Evolutionary conservation across 1,140 invertebrate genomes (phyloP).

Genomic region (Ganaspis sp.): DNA sequence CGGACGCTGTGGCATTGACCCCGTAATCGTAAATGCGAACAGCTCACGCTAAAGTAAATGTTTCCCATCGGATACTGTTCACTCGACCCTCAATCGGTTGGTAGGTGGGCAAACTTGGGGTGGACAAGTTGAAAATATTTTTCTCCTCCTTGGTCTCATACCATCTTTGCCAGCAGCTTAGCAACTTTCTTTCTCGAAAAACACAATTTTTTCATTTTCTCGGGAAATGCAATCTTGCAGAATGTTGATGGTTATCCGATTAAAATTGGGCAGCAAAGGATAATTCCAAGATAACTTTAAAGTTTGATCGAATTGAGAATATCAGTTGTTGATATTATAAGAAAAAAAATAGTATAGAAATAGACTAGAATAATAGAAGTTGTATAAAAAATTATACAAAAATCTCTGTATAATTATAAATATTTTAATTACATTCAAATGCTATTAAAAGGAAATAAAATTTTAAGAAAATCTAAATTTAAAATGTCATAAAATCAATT

Average conservation of each 20-base stretch:
- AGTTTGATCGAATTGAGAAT: no score
- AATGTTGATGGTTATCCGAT: background rate
- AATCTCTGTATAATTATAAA: no score
- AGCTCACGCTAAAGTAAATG: slow-evolving; percentile 60
- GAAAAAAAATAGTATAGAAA: no score
- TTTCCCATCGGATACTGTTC: slow-evolving; percentile 54
- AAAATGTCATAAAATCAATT: no score
- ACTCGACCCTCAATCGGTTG: slow-evolving; percentile 43
- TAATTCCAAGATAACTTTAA: no score
- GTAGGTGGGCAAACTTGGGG: background rate
- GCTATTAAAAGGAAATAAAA: no score
- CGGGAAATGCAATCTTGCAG: background rate
- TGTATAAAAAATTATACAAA: background rate
- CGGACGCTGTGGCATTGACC: slow-evolving; percentile 70
- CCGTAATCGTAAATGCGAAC: slow-evolving; percentile 66
- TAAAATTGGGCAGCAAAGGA: background rate
- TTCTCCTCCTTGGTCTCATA: background rate
- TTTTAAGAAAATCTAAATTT: no score
- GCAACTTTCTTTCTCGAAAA: background rate
- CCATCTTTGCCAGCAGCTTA: background rate
- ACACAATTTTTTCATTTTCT: background rate
- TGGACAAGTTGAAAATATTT: slow-evolving; percentile 5
- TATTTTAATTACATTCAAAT: no score
- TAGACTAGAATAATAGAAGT: background rate
- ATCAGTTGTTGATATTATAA: no score